Percentiles rank a stretch among this genome's conserved stretches.
phyloP scores from a whole-genome alignment of 92 coral and sea anemone genomes.

The Galaxea fascicularis region DNA sequence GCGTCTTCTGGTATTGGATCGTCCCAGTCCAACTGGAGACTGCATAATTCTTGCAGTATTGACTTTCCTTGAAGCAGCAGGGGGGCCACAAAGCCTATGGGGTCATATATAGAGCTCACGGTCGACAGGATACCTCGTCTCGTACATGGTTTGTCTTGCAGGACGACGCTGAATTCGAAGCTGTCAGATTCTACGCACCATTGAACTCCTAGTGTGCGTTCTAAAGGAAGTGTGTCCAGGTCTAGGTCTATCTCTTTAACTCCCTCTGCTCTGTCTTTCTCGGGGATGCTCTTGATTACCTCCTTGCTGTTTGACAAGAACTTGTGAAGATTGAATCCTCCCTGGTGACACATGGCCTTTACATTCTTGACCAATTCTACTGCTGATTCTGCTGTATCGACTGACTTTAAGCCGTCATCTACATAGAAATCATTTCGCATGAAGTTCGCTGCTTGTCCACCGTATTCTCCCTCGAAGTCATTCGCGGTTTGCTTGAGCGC shows the following conservation, averaged over 20 bases:
- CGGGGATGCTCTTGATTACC: slow-evolving; percentile 35
- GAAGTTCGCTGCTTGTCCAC: slow-evolving; percentile 20
- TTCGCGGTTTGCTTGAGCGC: slow-evolving; percentile 38
- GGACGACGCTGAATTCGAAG: slow-evolving; percentile 34
- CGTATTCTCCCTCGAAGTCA: slow-evolving; percentile 14
- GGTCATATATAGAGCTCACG: slow-evolving; percentile 55
- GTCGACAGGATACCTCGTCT: too few relatives aligned
- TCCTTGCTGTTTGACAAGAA: slow-evolving; percentile 38
- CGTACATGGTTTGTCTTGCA: slow-evolving; percentile 38
- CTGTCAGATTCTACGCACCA: slow-evolving; percentile 53
- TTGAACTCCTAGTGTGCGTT: slow-evolving; percentile 54
- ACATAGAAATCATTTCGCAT: slow-evolving; percentile 39
- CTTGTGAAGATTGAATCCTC: slow-evolving; percentile 43
- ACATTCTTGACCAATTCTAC: slow-evolving; percentile 15
- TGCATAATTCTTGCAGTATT: slow-evolving; percentile 51
- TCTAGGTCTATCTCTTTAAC: too few relatives aligned
- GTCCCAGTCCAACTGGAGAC: slow-evolving; percentile 46
- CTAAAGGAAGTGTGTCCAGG: slow-evolving; percentile 30
- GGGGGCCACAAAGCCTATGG: too few relatives aligned
- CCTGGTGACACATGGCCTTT: slow-evolving; percentile 38
- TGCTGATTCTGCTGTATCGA: slow-evolving; percentile 23
- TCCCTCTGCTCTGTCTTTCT: too few relatives aligned
- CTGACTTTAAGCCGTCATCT: slow-evolving; percentile 46
- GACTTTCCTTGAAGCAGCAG: slow-evolving; percentile 47
- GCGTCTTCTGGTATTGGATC: slow-evolving; percentile 40